Evolutionary conservation across 2,797 vertebrate genomes (phyloP), one percentile per base, ranked within the genome.

Genomic region (Salmo trutta): DNA sequence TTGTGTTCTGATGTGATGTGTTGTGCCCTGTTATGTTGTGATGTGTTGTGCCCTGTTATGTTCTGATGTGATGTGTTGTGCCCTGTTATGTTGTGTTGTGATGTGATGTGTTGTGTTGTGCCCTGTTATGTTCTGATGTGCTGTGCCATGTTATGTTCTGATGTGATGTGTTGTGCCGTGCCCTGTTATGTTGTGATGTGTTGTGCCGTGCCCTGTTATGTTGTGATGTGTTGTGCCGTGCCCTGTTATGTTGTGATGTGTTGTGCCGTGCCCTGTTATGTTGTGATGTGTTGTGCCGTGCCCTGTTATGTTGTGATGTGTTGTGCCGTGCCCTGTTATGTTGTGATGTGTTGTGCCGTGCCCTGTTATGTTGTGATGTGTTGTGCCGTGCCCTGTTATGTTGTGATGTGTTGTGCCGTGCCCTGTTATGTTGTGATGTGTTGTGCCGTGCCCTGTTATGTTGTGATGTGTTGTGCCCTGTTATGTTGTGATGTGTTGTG

Each of bases 191-290:
- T 4, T 16, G 0, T 53, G 19, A 3, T 17, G 2, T 2, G 12
- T 1, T 17, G 2, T 1, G 12, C 2, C 15, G 71, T 31, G 67
- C 2, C 5, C 27, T 2, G 2, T 29, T 29, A 29, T 29, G 27
- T 29, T 59, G 5, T n/a, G 24, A 16, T 24, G 15, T 24, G 19
- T 16, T n/a, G 91, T 87, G 1, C 8, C 47, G 91, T 87, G 1
- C 8, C 47, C 27, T 2, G 0, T 31, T 29, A 29, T 29, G 27
- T 29, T 1, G 27, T n/a, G 24, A 16, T 24, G 15, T 24, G 19
- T 16, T n/a, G 91, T 87, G 1, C 8, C 15, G 71, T 31, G 67
- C 2, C 6, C 19, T 17, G 16, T 0, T n/a, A 33, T 33, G 33
- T 33, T 31, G 29, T 33, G 31, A 16, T 24, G 15, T 24, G 19